A percentile compares a stretch with the other conserved stretches of the same genome.
Evolutionary conservation across 2,113 vertebrate species (phyloP).

Genomic region (Aphyosemion australe): DNA sequence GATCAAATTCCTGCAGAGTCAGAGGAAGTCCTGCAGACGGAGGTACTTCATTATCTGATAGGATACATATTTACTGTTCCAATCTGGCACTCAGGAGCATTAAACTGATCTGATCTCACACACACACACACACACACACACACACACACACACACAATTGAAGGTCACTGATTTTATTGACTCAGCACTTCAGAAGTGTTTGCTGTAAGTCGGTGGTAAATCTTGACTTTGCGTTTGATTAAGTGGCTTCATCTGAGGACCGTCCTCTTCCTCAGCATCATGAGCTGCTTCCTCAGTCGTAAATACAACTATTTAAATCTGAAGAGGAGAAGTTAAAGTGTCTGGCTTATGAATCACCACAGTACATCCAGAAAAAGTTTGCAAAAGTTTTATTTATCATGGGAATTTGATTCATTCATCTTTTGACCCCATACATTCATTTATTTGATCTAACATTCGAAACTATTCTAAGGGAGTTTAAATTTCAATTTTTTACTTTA

Average conservation of each 20-base stretch:
- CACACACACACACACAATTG: conserved; percentile 1
- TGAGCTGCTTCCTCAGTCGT: conserved; percentile 19
- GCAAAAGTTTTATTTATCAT: too few species aligned
- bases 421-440: too few species aligned
- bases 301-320: conserved; percentile 33
- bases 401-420: too few species aligned
- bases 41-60: conserved; percentile 20
- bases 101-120: conserved; percentile 10
- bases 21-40: background rate
- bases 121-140: background rate
- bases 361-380: background rate
- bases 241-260: conserved; percentile 4
- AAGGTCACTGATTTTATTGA: conserved; percentile 35
- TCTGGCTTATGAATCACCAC: background rate
- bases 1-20: background rate
- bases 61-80: conserved; percentile 15
- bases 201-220: background rate
- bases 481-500: too few species aligned
- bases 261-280: conserved; percentile 13
- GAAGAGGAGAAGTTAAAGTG: background rate
- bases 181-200: background rate
- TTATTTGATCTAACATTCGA: too few species aligned
- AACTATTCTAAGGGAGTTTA: too few species aligned
- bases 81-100: conserved; percentile 7
- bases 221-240: conserved; percentile 22